These are phyloP conservation scores for Morone chrysops DNA, from an alignment of 2,113 vertebrate species.

Conservation along the genomic window DNA sequence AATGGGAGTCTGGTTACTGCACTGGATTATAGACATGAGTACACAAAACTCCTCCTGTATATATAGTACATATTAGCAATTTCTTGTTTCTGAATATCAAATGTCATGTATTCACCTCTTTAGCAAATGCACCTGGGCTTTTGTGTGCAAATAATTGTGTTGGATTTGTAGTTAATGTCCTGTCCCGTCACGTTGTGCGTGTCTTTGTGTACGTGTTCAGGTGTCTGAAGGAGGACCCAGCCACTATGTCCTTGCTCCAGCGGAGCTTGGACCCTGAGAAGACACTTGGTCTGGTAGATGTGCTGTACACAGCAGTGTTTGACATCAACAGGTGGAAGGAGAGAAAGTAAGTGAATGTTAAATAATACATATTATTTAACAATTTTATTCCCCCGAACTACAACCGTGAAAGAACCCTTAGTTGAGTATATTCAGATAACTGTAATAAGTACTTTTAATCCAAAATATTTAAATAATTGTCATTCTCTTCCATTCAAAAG, in stretches of 20 bases:
- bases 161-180: constrained; percentile 5
- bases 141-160: constrained; percentile 6
- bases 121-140: constrained; percentile 19
- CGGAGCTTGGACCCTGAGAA: constrained; percentile 98
- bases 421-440: not conserved
- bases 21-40: not conserved
- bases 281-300: constrained; percentile 95
- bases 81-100: constrained; percentile 38
- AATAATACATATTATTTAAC: not conserved
- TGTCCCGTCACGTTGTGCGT: constrained; percentile 9
- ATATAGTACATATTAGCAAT: too few relatives aligned
- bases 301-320: constrained; percentile 96
- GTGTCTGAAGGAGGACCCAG: constrained; percentile 99
- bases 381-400: not conserved
- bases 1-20: too few relatives aligned
- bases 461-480: not conserved
- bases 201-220: constrained; percentile 73
- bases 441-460: not conserved
- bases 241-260: constrained; percentile 98
- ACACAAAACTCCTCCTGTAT: not conserved
- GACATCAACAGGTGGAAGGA: constrained; percentile 95
- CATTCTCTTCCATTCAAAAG: constrained; percentile 74
- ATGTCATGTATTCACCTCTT: constrained; percentile 10
- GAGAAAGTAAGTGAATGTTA: constrained; percentile 86
- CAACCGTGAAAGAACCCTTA: not conserved